A percentile compares a stretch with the other conserved stretches of the same genome.
phyloP scores from a whole-genome alignment of 2,113 vertebrate genomes.

The Melanostigma gelatinosum region DNA sequence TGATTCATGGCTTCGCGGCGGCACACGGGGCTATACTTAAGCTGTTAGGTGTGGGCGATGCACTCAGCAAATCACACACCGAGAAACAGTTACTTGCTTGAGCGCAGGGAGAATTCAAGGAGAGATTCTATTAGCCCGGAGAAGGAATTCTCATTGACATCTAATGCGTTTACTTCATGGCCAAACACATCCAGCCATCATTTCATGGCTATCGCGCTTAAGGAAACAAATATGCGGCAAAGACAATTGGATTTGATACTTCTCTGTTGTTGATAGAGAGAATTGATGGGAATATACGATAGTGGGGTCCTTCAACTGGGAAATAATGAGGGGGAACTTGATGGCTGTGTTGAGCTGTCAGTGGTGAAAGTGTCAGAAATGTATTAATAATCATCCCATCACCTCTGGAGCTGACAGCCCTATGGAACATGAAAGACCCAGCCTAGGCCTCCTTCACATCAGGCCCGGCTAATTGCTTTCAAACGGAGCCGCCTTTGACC shows the following conservation, averaged over 20 bases:
- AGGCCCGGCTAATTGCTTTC: conserved; percentile 76
- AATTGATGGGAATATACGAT: conserved; percentile 46
- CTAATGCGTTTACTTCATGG: conserved; percentile 21
- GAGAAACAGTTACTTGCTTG: conserved; percentile 39
- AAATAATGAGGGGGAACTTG: conserved; percentile 68
- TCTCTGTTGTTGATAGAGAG: conserved; percentile 49
- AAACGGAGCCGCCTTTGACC: conserved; percentile 72
- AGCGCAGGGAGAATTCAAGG: conserved; percentile 34
- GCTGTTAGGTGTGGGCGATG: conserved; percentile 61
- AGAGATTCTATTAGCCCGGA: conserved; percentile 39
- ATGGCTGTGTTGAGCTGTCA: conserved; percentile 63
- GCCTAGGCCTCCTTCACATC: conserved; percentile 59
- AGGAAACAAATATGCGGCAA: conserved; percentile 1
- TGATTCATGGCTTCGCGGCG: conserved; percentile 39
- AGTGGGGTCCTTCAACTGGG: conserved; percentile 56
- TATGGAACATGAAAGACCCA: conserved; percentile 66
- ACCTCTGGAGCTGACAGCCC: conserved; percentile 66
- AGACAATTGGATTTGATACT: conserved; percentile 37
- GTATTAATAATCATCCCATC: conserved; percentile 72
- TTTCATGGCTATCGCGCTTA: conserved; percentile 13
- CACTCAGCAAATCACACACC: conserved; percentile 45
- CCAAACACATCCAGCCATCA: conserved; percentile 1
- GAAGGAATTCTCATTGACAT: conserved; percentile 39
- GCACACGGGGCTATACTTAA: conserved; percentile 58
- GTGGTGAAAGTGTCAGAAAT: conserved; percentile 53